A percentile compares a stretch with the other conserved stretches of the same genome.
Conservation (phyloP, 2,797 vertebrate species). For the Mormyrops boulengeri region DNA sequence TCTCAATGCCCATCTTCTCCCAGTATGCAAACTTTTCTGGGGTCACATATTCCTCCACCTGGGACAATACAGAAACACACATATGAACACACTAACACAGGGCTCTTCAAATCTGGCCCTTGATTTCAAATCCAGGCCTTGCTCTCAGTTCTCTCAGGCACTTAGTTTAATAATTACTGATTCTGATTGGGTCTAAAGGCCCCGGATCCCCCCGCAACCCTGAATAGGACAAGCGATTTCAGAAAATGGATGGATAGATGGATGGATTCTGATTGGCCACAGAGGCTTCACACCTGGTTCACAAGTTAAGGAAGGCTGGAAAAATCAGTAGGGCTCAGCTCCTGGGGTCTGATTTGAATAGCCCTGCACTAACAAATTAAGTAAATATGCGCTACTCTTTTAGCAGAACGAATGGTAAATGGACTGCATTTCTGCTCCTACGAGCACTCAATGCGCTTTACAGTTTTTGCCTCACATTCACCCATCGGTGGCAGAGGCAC, state of each 20-base stretch:
- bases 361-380: neutral
- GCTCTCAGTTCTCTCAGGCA: neutral
- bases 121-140: neutral
- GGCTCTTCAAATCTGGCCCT: neutral
- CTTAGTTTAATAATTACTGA: neutral
- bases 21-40: conserved; percentile 89
- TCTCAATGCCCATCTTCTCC: conserved; percentile 84
- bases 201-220: neutral
- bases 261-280: neutral
- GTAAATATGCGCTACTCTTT: neutral
- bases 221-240: neutral
- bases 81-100: neutral
- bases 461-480: too few relatives aligned
- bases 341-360: neutral
- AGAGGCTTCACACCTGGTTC: neutral
- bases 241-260: neutral
- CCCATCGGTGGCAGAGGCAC: too few relatives aligned
- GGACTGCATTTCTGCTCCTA: too few relatives aligned
- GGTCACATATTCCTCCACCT: conserved; percentile 94
- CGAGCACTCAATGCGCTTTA: too few relatives aligned
- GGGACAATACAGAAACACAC: neutral
- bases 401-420: neutral
- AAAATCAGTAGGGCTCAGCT: neutral
- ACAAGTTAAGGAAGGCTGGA: neutral
- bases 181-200: neutral